phyloP scores from a whole-genome alignment of 2,797 vertebrate genomes.

The Taenioides sp. region DNA sequence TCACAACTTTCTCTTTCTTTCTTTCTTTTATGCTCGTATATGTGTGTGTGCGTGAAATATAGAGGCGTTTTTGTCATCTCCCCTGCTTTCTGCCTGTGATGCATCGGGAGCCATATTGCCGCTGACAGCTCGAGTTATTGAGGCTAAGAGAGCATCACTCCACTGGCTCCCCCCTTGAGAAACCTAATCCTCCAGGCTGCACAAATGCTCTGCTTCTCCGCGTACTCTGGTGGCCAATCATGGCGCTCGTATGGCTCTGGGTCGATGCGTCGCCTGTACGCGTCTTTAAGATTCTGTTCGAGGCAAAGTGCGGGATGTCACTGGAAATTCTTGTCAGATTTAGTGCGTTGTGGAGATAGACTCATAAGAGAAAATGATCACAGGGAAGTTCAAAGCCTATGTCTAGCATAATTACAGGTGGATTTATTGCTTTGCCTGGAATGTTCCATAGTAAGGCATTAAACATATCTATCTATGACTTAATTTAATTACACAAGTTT shows the following conservation, averaged over 20 bases:
- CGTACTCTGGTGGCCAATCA: constrained; percentile 11
- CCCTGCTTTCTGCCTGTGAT: constrained; percentile 47
- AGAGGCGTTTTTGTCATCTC: constrained; percentile 22
- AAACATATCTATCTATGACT: no score
- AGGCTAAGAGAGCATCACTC: constrained; percentile 58
- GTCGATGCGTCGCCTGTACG: neutral
- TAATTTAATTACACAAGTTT: no score
- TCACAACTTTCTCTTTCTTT: constrained; percentile 4
- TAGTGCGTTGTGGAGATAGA: neutral
- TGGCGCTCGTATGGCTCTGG: neutral
- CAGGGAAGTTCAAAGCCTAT: neutral
- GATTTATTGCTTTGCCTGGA: no score
- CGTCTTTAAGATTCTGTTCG: neutral
- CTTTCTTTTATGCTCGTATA: neutral
- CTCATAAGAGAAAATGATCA: neutral
- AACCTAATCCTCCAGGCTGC: constrained; percentile 38
- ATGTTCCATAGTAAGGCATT: no score
- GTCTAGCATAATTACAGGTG: neutral
- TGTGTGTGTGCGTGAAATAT: neutral
- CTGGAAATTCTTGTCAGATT: neutral
- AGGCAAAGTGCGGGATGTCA: neutral
- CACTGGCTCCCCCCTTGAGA: constrained; percentile 42
- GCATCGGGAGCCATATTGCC: constrained; percentile 56
- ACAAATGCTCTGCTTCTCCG: constrained; percentile 14
- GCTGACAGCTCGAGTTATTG: constrained; percentile 63